Conservation (phyloP, 2,797 vertebrate genomes). For the Syngnathus rostellatus region DNA sequence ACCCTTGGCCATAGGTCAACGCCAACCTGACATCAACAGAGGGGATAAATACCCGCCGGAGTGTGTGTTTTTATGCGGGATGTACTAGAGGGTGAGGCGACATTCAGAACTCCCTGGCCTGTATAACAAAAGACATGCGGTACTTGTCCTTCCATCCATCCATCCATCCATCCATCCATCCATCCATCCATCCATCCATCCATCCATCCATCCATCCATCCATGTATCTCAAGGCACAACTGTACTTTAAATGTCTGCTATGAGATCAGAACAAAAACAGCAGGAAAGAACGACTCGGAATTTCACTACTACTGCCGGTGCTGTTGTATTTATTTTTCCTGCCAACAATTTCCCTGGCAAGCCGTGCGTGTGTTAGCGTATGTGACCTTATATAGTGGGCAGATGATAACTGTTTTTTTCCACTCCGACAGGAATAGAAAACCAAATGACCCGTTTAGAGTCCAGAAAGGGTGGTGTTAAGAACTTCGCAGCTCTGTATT, state of each 20-base stretch:
- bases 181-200: too few relatives aligned
- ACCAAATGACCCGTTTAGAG: constrained; percentile 72
- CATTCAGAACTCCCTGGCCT: constrained; percentile 1
- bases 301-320: constrained; percentile 16
- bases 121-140: neutral
- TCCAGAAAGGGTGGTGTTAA: constrained; percentile 59
- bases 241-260: neutral
- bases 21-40: constrained; percentile 46
- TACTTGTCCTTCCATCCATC: too few relatives aligned
- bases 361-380: constrained; percentile 35
- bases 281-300: neutral
- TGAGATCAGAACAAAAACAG: neutral
- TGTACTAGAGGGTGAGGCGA: neutral
- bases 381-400: constrained; percentile 64
- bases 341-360: constrained; percentile 63
- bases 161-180: too few relatives aligned
- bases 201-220: too few relatives aligned
- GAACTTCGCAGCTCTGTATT: constrained; percentile 54
- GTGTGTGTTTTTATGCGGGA: constrained; percentile 22
- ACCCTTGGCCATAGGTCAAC: constrained; percentile 58
- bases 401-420: constrained; percentile 68
- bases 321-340: constrained; percentile 54
- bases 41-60: constrained; percentile 22
- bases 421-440: constrained; percentile 68
- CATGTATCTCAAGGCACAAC: neutral